Evolutionary conservation across 1,140 invertebrate genomes (phyloP).

Genomic region (Liolophura sinensis): DNA sequence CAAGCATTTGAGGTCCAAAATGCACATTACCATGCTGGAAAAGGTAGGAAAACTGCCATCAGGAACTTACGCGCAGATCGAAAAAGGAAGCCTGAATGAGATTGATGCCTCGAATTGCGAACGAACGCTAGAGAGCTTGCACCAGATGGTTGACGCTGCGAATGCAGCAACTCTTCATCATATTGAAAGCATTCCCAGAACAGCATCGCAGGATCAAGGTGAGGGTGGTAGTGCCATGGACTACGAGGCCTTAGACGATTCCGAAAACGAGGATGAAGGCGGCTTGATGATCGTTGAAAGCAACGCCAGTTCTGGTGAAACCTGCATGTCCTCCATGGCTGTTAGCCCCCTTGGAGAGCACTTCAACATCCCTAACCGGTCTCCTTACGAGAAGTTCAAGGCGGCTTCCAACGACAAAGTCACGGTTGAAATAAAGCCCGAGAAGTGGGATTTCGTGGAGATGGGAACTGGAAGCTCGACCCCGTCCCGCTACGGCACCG

Average conservation of each 20-base stretch:
- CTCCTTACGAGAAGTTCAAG: constrained; percentile 17
- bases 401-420: constrained; percentile 25
- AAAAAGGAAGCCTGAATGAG: constrained; percentile 64
- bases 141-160: constrained; percentile 3
- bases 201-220: not conserved
- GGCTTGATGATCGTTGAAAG: constrained; percentile 1
- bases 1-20: constrained; percentile 94
- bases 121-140: not conserved
- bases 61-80: constrained; percentile 94
- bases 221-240: not conserved
- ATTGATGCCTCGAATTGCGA: not conserved
- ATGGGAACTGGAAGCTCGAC: constrained; percentile 6
- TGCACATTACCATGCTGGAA: constrained; percentile 95
- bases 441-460: constrained; percentile 24
- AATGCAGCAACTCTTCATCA: not conserved
- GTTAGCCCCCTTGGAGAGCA: not conserved
- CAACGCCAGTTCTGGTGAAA: too few relatives aligned
- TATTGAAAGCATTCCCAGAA: not conserved
- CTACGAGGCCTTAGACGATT: constrained; percentile 3
- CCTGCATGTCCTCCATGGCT: not conserved
- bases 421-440: constrained; percentile 32
- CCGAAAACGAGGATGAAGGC: not conserved
- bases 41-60: constrained; percentile 91
- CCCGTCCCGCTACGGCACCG: not conserved
- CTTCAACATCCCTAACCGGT: constrained; percentile 4